Percentiles rank a stretch among this genome's conserved stretches.
Evolutionary conservation across 2,113 vertebrate species (phyloP).

Genomic region (Vicugna pacos): DNA sequence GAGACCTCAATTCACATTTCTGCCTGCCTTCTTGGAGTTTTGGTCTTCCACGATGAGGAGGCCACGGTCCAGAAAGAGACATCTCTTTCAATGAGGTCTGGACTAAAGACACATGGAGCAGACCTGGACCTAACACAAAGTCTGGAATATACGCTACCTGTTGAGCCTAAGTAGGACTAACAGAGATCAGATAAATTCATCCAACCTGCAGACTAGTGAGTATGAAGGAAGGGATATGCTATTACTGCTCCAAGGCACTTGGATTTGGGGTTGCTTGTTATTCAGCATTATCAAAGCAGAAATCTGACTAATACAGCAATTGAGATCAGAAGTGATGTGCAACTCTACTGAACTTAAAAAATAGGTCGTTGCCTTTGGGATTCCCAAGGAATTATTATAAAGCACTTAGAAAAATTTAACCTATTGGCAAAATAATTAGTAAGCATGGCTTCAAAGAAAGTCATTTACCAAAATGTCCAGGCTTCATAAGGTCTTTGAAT

Average conservation of each 20-base stretch:
- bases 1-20: background rate
- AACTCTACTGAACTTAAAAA: background rate
- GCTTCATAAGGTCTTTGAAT: background rate
- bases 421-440: background rate
- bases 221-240: background rate
- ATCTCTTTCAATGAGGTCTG: background rate
- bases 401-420: background rate
- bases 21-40: background rate
- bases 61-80: background rate
- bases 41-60: background rate
- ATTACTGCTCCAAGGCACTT: background rate
- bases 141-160: background rate
- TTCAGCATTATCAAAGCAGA: background rate
- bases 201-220: background rate
- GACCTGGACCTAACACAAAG: background rate
- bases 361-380: background rate
- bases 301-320: background rate
- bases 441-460: background rate
- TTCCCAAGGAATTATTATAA: rapidly evolving
- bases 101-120: background rate
- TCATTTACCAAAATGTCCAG: background rate
- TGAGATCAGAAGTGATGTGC: background rate
- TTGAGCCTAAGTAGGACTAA: no score
- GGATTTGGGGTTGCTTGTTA: background rate
- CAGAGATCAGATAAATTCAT: background rate